Evolutionary conservation across 2,888 invertebrate species (phyloP).

Genomic region (Dichetophora obliterata): DNA sequence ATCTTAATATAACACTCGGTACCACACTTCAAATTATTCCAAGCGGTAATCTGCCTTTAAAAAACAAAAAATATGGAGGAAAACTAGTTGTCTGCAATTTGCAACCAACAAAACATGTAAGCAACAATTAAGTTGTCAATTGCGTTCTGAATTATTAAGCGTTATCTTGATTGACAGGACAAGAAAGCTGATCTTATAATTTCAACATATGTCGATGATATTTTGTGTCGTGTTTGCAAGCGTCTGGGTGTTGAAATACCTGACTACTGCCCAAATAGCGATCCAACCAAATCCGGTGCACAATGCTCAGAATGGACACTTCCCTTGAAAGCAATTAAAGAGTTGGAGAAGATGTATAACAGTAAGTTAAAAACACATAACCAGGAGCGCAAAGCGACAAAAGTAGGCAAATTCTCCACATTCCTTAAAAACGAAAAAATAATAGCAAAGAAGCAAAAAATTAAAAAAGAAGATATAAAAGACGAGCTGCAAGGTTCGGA

Average conservation of each 20-base stretch:
- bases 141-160: neutral
- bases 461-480: conserved; percentile 31
- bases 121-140: too few relatives aligned
- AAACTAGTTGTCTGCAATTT: conserved; percentile 94
- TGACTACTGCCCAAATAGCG: conserved; percentile 75
- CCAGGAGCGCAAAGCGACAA: conserved; percentile 55
- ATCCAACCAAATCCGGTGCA: conserved; percentile 73
- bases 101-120: conserved; percentile 97
- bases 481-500: too few relatives aligned
- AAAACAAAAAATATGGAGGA: conserved; percentile 86
- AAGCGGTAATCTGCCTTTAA: conserved; percentile 92
- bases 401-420: conserved; percentile 44
- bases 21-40: conserved; percentile 98
- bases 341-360: conserved; percentile 76
- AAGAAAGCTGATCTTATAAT: conserved; percentile 91
- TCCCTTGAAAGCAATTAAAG: conserved; percentile 73
- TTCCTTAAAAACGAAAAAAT: conserved; percentile 39
- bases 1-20: conserved; percentile 93
- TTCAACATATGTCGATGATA: conserved; percentile 88
- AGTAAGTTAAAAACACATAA: conserved; percentile 56
- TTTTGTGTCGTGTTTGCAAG: conserved; percentile 82
- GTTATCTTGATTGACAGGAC: conserved; percentile 73
- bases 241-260: conserved; percentile 81
- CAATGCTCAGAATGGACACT: conserved; percentile 79
- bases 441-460: conserved; percentile 46